Conservation (phyloP, 2,113 vertebrate species). For the Rana temporaria region DNA sequence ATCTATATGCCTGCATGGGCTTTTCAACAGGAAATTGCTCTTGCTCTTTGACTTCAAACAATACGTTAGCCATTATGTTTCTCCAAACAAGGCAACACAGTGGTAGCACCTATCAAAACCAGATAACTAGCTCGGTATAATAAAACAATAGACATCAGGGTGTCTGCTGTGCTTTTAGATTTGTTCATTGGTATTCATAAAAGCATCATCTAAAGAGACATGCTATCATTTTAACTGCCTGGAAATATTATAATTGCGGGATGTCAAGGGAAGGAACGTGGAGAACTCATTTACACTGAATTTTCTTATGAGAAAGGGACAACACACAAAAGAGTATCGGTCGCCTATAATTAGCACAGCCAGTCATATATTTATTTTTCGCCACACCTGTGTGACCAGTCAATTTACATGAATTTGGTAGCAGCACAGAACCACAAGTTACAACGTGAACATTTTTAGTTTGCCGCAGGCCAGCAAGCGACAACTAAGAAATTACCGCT, state of each 20-base stretch:
- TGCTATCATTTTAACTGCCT: constrained; percentile 19
- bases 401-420: too few species aligned
- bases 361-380: too few species aligned
- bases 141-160: background rate
- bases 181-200: constrained; percentile 14
- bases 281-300: background rate
- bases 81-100: background rate
- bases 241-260: constrained; percentile 26
- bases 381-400: too few species aligned
- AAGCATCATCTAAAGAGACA: constrained; percentile 10
- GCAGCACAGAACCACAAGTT: too few species aligned
- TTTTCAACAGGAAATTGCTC: background rate
- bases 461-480: too few species aligned
- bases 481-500: too few species aligned
- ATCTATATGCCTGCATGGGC: background rate
- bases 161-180: background rate
- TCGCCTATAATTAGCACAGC: too few species aligned
- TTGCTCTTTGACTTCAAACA: background rate
- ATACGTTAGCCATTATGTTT: background rate
- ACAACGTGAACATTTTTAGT: too few species aligned
- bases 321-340: background rate
- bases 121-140: constrained; percentile 3
- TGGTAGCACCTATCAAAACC: background rate
- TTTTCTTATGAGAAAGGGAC: constrained; percentile 1
- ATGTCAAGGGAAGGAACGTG: background rate